Base-by-base conservation (phyloP, 2,797 vertebrate genomes). In the Gymnothorax javanicus region DNA sequence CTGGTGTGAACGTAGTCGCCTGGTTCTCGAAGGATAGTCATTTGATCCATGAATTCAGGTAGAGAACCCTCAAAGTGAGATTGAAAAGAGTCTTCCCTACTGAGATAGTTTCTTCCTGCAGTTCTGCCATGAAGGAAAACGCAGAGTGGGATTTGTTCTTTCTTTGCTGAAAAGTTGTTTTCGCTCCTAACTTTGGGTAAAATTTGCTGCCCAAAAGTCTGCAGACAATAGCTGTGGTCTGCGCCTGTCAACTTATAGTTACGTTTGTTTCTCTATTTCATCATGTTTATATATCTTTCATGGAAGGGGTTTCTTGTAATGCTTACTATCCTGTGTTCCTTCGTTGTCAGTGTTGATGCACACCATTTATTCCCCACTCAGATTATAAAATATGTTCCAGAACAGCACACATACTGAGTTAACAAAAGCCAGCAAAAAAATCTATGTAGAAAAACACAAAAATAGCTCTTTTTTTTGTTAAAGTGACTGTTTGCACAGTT, bases 381-480 rank as follows among this genome's bases (percentile, higher is more conserved):
- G 33, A 25, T 27, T 60, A 52, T 56, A 57, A 87, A 84, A 27
- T 12, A 59, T 83, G 50, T 52, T 56, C 75, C 75, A 82, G 25
- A 64, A 15, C 50, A 33, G 62, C 75, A 81, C 13, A 64, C 57
- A 50, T 27, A 84, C 33, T 25, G 67, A 25, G 43, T 52, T 4
- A 23, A 43, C 2, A 23, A 56, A 86, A 52, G 56, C 11, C 54
- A 9, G 77, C 50, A 8, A 83, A 43, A 43, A 43, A 83, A 59
- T 83, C 0, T 59, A 83, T 27, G 25, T 54, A 59, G 12, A 7
- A 50, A 77, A 52, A 77, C 23, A 59, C n/a, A n/a, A 9, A 9
- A 43, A 56, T 13, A 25, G 60, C 33, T 57, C 23, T 54, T 33
- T 87, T 33, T 87, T 57, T 71, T 84, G 58, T 59, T n/a, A 85